A percentile compares a stretch with the other conserved stretches of the same genome.
Evolutionary conservation across 2,113 vertebrate species (phyloP).

Genomic region (Apteryx owenii): DNA sequence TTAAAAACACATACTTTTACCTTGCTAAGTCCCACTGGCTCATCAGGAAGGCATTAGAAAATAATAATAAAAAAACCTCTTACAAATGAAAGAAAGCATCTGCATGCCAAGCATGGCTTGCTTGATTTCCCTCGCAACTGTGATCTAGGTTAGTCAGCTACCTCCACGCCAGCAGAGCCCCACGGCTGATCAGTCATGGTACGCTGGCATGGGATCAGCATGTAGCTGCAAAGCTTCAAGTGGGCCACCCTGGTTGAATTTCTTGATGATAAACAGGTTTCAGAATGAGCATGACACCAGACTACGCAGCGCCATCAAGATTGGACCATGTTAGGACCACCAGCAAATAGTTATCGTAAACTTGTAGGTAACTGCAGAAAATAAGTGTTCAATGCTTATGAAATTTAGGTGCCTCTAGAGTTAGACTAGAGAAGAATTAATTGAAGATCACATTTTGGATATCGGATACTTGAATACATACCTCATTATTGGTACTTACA

Average conservation of each 20-base stretch:
- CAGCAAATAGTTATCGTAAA: neutral
- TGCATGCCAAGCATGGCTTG: neutral
- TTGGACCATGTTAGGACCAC: neutral
- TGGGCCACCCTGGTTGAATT: neutral
- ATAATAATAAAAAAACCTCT: neutral
- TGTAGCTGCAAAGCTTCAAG: neutral
- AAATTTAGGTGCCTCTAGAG: neutral
- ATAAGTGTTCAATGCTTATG: neutral
- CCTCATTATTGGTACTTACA: neutral
- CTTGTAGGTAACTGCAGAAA: neutral
- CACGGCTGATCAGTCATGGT: fast-evolving
- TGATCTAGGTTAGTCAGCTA: neutral
- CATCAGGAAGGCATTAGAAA: neutral
- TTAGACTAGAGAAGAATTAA: neutral
- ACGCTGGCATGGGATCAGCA: neutral
- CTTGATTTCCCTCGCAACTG: neutral
- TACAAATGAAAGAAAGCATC: neutral
- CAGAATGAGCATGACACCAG: neutral
- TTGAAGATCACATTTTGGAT: neutral
- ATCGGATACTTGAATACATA: neutral
- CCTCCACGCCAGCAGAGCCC: neutral
- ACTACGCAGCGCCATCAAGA: neutral
- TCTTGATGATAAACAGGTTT: neutral
- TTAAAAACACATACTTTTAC: neutral
- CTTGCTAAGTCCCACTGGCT: neutral